Evolutionary conservation across 2,888 invertebrate species (phyloP), one percentile per base, ranked within the genome.

Genomic region (Onchidella celtica): DNA sequence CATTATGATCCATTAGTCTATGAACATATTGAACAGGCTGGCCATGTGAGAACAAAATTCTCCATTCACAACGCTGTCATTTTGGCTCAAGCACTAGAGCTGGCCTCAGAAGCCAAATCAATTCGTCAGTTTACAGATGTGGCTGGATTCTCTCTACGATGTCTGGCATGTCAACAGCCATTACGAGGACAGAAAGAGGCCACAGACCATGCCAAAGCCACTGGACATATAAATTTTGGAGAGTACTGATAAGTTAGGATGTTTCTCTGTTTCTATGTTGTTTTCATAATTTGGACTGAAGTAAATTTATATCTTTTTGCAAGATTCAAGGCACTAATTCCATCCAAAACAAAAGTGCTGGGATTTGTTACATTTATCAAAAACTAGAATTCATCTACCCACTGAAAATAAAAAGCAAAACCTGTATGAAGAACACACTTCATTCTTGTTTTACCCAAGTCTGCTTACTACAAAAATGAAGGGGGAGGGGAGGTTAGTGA

Each of bases 1-100:
- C 99, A 99, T 93, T 99, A 99, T 92, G 99, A 99, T 94, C 97
- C 98, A 0, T 94, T 99, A 17, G 97, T 97, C 91, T 95, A 97
- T 94, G 98, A 98, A 94, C 95, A 96, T 3, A 68, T 88, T 29
- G 89, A 91, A 61, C 87, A 88, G 4, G 84, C 84, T 17, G 86
- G 84, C n/a, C 79, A 81, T 14, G 29, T 95, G 29, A 95, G 96
- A 93, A 97, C 97, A 3, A 95, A 97, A 83, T 98, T 98, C 92
- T 96, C 96, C 0, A 94, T 95, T 0, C 95, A 95, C 87, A 97
- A 98, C 91, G 94, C 95, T 85, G 94, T 94, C 21, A 95, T 97
- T 27, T 95, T 97, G 85, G 94, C 95, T 77, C 96, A 97, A 93
- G 98, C 98, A 0, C 95, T 96, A 87, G 96, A 97, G 89, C 92